Percentiles rank a stretch among this genome's conserved stretches.
Conservation (phyloP, 2,888 invertebrate species). For the Nysson spinosus region DNA sequence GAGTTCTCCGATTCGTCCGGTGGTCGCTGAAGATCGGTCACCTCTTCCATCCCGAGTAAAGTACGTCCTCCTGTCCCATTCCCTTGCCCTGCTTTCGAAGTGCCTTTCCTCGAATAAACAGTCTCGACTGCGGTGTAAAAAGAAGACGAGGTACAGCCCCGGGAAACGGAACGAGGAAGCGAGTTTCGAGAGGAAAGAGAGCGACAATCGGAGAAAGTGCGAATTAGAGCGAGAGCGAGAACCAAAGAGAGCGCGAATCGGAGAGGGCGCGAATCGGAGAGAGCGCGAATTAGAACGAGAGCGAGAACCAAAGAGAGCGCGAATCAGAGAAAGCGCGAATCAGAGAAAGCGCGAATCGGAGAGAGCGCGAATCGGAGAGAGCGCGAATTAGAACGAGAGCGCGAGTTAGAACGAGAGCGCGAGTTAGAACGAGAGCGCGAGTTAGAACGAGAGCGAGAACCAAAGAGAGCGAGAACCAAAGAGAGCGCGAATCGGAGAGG, state of each 20-base stretch:
- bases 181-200: neutral
- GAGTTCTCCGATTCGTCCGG: no score
- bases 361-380: conserved; percentile 1
- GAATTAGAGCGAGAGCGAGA: no score
- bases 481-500: no score
- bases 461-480: no score
- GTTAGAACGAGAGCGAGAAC: no score
- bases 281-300: neutral
- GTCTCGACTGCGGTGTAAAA: conserved; percentile 27
- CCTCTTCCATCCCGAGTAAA: conserved; percentile 4
- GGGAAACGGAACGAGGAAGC: neutral
- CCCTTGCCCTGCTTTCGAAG: conserved; percentile 36
- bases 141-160: conserved; percentile 2
- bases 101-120: conserved; percentile 56
- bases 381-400: no score
- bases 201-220: no score
- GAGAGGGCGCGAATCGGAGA: conserved; percentile 30
- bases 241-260: conserved; percentile 15
- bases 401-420: no score
- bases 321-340: conserved; percentile 35
- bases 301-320: conserved; percentile 7
- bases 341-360: neutral
- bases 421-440: no score
- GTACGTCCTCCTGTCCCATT: conserved; percentile 9
- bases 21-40: no score